Evolutionary conservation across 2,113 vertebrate species (phyloP), one percentile per base, ranked within the genome.

Genomic region (Carassius carassius): DNA sequence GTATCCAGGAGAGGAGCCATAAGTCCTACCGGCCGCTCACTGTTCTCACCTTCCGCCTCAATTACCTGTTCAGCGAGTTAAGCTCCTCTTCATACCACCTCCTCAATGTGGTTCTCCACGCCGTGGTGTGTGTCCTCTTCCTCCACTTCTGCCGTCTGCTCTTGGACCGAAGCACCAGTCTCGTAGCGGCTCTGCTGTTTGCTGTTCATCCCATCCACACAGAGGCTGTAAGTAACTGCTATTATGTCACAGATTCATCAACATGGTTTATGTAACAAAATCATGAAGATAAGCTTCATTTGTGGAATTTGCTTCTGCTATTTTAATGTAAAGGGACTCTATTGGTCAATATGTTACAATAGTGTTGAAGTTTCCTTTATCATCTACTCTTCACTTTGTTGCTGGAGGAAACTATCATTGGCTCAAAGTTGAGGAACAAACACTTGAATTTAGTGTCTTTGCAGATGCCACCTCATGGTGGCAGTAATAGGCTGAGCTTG

Each of bases 11-110:
- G 88, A 95, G 97, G 86, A 99, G 98, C 91, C 98, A 99, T 91
- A 99, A 99, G 88, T 99, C 98, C 11, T 99, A 99, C 4, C 93
- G 98, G 65, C 98, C 98, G 1, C 91, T 99, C 86, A 99, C 98
- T 2, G 98, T 99, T 12, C 92, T 99, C 88, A 99, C 98, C 0
- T 99, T 99, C 90, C 95, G 98, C 23, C 91, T 99, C 87, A 99
- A 99, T 94, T 99, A 99, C 91, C 86, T 98, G 85, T 95, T 99
- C 91, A 98, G 96, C 12, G 97, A 98, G 86, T 93, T 99, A 86
- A 97, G 94, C 72, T 95, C 98, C 1, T 94, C 95, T 69, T 98
- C 96, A n/a, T 99, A 99, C 90, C 98, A 99, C 88, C 94, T 99
- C 60, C 88, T 99, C 21, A 99, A 99, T 32, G 91, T 96, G 51